Conservation (phyloP, 2,797 vertebrate genomes). For the Tauraco hartlaubi region DNA sequence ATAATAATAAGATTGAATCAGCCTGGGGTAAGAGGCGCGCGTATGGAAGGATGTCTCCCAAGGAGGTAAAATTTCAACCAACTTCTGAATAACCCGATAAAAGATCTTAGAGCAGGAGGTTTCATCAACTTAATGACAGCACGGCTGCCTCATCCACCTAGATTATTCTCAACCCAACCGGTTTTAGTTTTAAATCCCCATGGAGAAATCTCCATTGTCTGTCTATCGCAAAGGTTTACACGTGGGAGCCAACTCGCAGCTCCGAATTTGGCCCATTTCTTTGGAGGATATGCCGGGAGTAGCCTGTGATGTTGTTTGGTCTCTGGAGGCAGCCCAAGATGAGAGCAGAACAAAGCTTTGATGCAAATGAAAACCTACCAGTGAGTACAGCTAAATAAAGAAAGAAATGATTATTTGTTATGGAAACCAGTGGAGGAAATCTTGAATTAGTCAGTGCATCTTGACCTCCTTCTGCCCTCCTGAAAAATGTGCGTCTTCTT, state of each 20-base stretch:
- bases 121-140: neutral
- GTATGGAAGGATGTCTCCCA: neutral
- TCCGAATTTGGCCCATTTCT: slow-evolving; percentile 44
- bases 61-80: neutral
- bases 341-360: slow-evolving; percentile 72
- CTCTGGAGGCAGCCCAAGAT: slow-evolving; percentile 62
- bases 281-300: slow-evolving; percentile 33
- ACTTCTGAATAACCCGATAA: neutral
- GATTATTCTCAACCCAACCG: neutral
- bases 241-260: neutral
- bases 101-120: neutral
- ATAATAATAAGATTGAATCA: neutral
- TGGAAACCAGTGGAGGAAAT: slow-evolving; percentile 73
- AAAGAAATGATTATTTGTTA: slow-evolving; percentile 65
- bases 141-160: neutral
- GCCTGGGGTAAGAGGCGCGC: neutral
- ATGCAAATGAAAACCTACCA: slow-evolving; percentile 65
- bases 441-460: slow-evolving; percentile 75
- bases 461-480: slow-evolving; percentile 65
- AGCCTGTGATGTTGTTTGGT: slow-evolving; percentile 63
- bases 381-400: slow-evolving; percentile 69
- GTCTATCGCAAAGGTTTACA: neutral
- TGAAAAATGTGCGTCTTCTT: slow-evolving; percentile 46
- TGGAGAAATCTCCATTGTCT: neutral
- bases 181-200: neutral